Evolutionary conservation across 1,140 invertebrate species (phyloP).

Genomic region (Ectropis grisescens): DNA sequence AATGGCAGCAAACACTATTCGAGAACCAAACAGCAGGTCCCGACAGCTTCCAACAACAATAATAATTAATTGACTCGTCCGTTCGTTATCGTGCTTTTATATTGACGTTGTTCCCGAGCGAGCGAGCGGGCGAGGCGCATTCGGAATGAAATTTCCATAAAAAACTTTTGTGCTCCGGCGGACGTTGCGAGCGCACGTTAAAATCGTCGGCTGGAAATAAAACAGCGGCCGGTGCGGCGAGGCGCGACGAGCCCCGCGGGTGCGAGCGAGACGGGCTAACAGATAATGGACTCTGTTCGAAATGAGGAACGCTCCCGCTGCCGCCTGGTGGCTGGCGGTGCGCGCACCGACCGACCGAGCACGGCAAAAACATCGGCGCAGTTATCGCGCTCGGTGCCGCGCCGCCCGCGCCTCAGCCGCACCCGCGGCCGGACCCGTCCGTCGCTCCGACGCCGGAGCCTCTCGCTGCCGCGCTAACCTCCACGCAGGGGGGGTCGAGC

Average conservation of each 20-base stretch:
- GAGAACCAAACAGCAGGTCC: slow-evolving; percentile 44
- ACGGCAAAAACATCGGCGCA: slow-evolving; percentile 60
- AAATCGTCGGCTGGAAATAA: slow-evolving; percentile 68
- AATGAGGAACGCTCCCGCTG: slow-evolving; percentile 61
- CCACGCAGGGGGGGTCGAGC: slow-evolving; percentile 47
- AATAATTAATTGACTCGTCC: slow-evolving; percentile 70
- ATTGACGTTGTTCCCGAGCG: slow-evolving; percentile 66
- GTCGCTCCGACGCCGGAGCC: slow-evolving; percentile 51
- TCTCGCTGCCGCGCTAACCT: slow-evolving; percentile 50
- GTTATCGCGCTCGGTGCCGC: slow-evolving; percentile 44
- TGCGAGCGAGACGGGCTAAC: slow-evolving; percentile 44
- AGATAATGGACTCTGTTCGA: slow-evolving; percentile 62
- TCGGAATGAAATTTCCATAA: slow-evolving; percentile 69
- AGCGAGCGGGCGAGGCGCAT: slow-evolving; percentile 59
- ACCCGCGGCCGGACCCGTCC: slow-evolving; percentile 36
- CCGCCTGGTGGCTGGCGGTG: slow-evolving; percentile 48
- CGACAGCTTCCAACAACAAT: slow-evolving; percentile 67
- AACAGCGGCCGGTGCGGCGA: slow-evolving; percentile 66
- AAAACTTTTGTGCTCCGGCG: slow-evolving; percentile 67
- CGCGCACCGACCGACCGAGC: slow-evolving; percentile 52
- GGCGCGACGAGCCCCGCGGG: slow-evolving; percentile 47
- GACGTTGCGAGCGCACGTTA: slow-evolving; percentile 69
- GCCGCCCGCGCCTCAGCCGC: slow-evolving; percentile 16
- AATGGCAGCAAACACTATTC: no score
- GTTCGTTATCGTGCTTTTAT: slow-evolving; percentile 69